These are phyloP conservation scores for Caenorhabditis japonica DNA, from an alignment of 2,888 invertebrate genomes.

Conservation along the genomic window DNA sequence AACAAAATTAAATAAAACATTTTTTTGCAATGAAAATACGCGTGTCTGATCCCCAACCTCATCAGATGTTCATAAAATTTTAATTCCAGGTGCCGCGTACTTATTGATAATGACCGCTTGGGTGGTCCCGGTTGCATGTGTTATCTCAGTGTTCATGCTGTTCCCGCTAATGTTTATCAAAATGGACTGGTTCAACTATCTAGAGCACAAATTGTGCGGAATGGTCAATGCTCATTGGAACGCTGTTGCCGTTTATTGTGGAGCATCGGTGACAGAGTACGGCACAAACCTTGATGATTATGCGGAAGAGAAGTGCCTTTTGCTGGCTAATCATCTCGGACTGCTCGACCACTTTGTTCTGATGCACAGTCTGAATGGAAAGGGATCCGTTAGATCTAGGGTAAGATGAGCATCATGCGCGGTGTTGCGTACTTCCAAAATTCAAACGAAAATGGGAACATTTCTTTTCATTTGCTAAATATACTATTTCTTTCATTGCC, in stretches of 20 bases:
- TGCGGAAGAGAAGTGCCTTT: slow-evolving; percentile 67
- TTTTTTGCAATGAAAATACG: too few species aligned
- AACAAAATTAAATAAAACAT: too few species aligned
- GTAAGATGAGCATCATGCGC: slow-evolving; percentile 42
- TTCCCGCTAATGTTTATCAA: slow-evolving; percentile 69
- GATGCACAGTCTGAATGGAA: slow-evolving; percentile 73
- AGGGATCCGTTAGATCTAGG: slow-evolving; percentile 64
- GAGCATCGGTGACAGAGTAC: slow-evolving; percentile 70
- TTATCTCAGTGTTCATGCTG: slow-evolving; percentile 64
- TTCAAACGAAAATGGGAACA: neutral
- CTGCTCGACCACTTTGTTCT: slow-evolving; percentile 74
- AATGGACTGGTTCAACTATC: slow-evolving; percentile 64
- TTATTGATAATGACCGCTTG: slow-evolving; percentile 73
- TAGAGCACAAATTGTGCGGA: slow-evolving; percentile 71
- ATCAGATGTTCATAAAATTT: too few species aligned
- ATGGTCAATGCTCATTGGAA: slow-evolving; percentile 76
- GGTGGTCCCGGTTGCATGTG: slow-evolving; percentile 72
- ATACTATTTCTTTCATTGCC: too few species aligned
- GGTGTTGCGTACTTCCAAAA: neutral
- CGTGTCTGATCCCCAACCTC: too few species aligned
- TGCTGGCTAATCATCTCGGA: slow-evolving; percentile 74
- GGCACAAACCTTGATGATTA: slow-evolving; percentile 63
- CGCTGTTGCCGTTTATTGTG: slow-evolving; percentile 66
- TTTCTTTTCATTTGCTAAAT: too few species aligned
- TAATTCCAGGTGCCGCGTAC: slow-evolving; percentile 68